Conservation (phyloP, 1,140 invertebrate genomes). For the Cotesia typhae region DNA sequence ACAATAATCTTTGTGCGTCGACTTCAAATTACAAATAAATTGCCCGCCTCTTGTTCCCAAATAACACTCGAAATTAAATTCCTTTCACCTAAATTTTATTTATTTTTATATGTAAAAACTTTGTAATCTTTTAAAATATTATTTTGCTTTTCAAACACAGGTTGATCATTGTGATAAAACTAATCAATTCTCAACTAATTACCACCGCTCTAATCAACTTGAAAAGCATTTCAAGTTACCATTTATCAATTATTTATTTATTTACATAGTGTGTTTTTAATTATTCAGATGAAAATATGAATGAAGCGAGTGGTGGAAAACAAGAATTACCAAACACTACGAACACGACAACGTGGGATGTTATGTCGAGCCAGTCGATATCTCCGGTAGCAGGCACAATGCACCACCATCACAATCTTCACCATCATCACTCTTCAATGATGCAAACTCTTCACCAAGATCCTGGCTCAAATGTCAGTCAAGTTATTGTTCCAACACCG, state of each 20-base stretch:
- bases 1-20: slow-evolving; percentile 36
- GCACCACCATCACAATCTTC: slow-evolving; percentile 48
- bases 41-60: background rate
- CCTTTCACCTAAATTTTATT: no score
- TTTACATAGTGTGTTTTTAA: background rate
- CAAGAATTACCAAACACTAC: slow-evolving; percentile 63
- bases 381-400: slow-evolving; percentile 51
- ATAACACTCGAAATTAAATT: no score
- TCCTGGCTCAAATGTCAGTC: slow-evolving; percentile 53
- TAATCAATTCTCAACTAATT: no score
- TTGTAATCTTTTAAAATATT: background rate
- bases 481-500: slow-evolving; percentile 67
- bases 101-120: no score
- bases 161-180: no score
- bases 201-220: no score
- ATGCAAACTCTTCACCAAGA: slow-evolving; percentile 50
- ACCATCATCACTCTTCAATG: slow-evolving; percentile 48
- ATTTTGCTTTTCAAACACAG: slow-evolving; percentile 4
- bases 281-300: slow-evolving; percentile 56
- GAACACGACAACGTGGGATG: slow-evolving; percentile 64
- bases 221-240: no score
- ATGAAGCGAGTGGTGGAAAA: slow-evolving; percentile 65
- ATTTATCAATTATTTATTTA: background rate
- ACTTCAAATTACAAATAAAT: slow-evolving; percentile 23
- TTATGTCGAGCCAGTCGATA: slow-evolving; percentile 53